Evolutionary conservation across 2,113 vertebrate species (phyloP), one percentile per base, ranked within the genome.

Genomic region (Muntiacus muntjak): DNA sequence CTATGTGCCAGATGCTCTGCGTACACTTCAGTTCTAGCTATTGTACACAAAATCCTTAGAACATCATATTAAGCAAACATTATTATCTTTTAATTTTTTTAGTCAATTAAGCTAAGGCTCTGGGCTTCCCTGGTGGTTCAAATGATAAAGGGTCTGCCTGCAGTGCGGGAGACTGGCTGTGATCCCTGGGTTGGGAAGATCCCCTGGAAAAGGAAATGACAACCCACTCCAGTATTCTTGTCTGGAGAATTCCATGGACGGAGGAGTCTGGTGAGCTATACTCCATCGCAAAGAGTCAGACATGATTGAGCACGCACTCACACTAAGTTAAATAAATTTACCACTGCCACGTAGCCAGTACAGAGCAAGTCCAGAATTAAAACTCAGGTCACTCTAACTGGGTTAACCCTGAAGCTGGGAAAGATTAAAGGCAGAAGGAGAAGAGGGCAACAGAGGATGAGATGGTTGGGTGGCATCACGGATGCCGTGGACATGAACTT

Each of bases 1-100:
- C 2, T 30, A 0, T 8, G 16, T 25, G 19, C 5, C 15, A n/a
- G 15, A 26, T 62, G 6, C 3, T 30, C 43, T 55, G 14, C 3
- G 30, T 23, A 2, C 0, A 94, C 10, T 28, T 74, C 43, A 47
- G 40, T 15, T 47, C 0, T 52, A n/a, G 3, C 4, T 36, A 30
- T 57, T 64, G n/a, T 33, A n/a, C 4, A 58, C 1, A 5, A n/a
- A 79, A 52, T 30, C 2, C 30, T 91, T 40, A 60, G 23, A 76
- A 45, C 7, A 76, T 33, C 19, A 3, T 26, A 33, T n/a, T 79
- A 78, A 54, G 2, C 11, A 54, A 4, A 7, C 5, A 87, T 43
- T 83, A 36, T 21, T 47, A 40, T 45, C 19, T 15, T 91, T 90
- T n/a, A 23, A 47, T 55, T 33, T 11, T 36, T 45, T 86, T 82